Evolutionary conservation across 2,797 vertebrate genomes (phyloP).

Genomic region (Morelia viridis): DNA sequence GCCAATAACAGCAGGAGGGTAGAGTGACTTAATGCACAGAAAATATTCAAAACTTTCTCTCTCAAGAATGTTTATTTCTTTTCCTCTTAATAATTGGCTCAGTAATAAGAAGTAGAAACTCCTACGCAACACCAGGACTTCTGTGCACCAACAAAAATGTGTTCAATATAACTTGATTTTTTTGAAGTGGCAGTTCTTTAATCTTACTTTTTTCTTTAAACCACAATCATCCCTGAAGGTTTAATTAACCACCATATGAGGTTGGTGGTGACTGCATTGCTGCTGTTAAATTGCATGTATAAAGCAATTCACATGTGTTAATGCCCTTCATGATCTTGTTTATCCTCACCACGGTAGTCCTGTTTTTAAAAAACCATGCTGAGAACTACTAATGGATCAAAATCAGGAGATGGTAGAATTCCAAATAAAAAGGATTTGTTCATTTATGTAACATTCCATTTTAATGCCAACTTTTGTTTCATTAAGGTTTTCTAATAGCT

Average conservation of each 20-base stretch:
- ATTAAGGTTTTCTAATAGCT: not conserved
- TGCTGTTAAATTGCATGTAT: not conserved
- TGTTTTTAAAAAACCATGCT: not conserved
- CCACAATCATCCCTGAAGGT: conserved; percentile 7
- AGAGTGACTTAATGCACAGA: conserved; percentile 38
- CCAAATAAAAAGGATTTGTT: not conserved
- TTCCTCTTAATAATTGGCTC: conserved; percentile 41
- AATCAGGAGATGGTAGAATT: conserved; percentile 42
- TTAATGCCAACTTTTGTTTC: not conserved
- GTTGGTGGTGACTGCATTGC: not conserved
- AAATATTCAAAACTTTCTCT: conserved; percentile 41
- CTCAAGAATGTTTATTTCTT: conserved; percentile 39
- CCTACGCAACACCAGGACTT: conserved; percentile 36
- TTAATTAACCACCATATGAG: conserved; percentile 19
- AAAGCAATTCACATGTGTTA: not conserved
- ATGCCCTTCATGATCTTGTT: not conserved
- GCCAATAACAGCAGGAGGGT: not conserved
- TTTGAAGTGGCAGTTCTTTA: conserved; percentile 28
- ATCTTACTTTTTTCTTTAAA: conserved; percentile 19
- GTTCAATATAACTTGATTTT: conserved; percentile 34
- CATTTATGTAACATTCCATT: not conserved
- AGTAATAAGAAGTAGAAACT: conserved; percentile 42
- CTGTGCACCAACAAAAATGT: conserved; percentile 43
- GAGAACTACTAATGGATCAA: not conserved
- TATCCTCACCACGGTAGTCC: not conserved